Percentiles rank a stretch among this genome's conserved stretches.
Conservation (phyloP, 2,888 invertebrate genomes). For the Coleophora flavipennella region DNA sequence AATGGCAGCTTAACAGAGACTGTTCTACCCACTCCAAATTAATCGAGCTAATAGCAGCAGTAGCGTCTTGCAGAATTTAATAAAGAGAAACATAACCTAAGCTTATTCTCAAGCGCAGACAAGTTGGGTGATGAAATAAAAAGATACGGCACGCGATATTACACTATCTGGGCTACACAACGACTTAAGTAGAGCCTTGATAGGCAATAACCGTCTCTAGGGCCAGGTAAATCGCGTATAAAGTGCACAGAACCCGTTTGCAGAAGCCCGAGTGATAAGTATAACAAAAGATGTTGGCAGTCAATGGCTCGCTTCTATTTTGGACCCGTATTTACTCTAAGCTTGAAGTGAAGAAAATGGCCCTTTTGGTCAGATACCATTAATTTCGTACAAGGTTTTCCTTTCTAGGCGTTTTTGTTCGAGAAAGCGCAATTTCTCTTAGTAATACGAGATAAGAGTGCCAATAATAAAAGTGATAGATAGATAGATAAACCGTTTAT, state of each 20-base stretch:
- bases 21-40: too few relatives aligned
- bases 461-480: background rate
- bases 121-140: too few relatives aligned
- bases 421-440: background rate
- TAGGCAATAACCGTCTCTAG: conserved; percentile 1
- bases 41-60: too few relatives aligned
- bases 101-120: too few relatives aligned
- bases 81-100: too few relatives aligned
- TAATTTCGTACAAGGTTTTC: too few relatives aligned
- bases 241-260: background rate
- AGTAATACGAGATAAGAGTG: background rate
- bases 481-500: too few relatives aligned
- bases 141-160: too few relatives aligned
- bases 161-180: too few relatives aligned
- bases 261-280: conserved; percentile 3
- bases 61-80: too few relatives aligned
- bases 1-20: too few relatives aligned
- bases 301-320: background rate
- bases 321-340: conserved; percentile 2
- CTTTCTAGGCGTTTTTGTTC: too few relatives aligned
- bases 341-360: conserved; percentile 1
- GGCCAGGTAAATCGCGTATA: conserved; percentile 6
- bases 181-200: background rate
- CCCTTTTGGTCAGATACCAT: background rate
- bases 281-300: conserved; percentile 7